These are phyloP conservation scores for Scopus umbretta DNA, from an alignment of 2,113 vertebrate genomes.

Conservation along the genomic window DNA sequence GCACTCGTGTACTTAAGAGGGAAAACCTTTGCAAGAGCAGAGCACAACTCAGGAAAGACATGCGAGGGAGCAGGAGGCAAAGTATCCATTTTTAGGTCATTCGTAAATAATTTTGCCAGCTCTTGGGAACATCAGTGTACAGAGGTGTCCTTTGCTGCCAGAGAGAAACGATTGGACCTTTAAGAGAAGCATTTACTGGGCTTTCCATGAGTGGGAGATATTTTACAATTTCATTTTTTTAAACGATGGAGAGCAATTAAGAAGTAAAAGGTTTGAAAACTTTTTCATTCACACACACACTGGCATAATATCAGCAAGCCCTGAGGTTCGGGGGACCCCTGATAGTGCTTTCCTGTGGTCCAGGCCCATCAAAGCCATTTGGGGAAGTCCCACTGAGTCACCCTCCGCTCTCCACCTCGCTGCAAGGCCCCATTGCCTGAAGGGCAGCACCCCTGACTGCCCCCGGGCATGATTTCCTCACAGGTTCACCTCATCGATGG, in stretches of 20 bases:
- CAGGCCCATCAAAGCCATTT: background rate
- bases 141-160: background rate
- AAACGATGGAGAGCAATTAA: background rate
- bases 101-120: background rate
- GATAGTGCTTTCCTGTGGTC: background rate
- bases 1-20: background rate
- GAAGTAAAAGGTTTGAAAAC: background rate
- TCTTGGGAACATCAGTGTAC: background rate
- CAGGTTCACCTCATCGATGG: fast-evolving
- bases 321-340: background rate
- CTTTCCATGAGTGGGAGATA: background rate
- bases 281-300: background rate
- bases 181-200: background rate
- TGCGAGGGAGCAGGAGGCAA: background rate
- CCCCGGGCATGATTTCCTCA: background rate
- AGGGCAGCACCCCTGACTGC: background rate
- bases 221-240: background rate
- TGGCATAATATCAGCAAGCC: background rate
- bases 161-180: background rate
- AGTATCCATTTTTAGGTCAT: background rate
- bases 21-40: background rate
- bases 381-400: background rate
- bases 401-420: fast-evolving
- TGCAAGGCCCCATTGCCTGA: background rate
- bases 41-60: background rate